These are phyloP conservation scores for Macrotus californicus DNA, from an alignment of 2,113 vertebrate genomes.

Conservation along the genomic window DNA sequence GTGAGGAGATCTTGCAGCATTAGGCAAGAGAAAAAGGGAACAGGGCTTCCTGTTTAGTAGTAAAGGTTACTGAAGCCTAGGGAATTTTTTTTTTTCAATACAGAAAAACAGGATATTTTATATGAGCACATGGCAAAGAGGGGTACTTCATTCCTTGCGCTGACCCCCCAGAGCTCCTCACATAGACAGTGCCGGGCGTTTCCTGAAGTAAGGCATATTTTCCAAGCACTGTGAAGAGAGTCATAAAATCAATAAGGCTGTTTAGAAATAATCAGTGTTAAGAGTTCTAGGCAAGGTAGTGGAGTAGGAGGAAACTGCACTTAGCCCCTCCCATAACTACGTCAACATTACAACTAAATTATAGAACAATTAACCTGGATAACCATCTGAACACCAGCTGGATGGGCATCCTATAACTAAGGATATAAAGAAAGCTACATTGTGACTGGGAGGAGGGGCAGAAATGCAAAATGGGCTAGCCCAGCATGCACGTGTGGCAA, in stretches of 20 bases:
- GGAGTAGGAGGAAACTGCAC: not conserved
- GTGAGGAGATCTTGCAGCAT: not conserved
- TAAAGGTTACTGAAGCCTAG: not conserved
- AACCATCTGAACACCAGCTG: too few species aligned
- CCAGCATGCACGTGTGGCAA: too few species aligned
- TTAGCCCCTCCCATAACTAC: not conserved
- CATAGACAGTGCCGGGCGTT: not conserved
- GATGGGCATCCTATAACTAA: too few species aligned
- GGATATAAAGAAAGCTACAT: too few species aligned
- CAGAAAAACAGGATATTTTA: not conserved
- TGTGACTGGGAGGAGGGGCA: too few species aligned
- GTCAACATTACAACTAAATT: not conserved
- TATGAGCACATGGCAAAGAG: not conserved
- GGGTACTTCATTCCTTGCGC: not conserved
- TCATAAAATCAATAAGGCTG: not conserved
- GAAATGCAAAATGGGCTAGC: too few species aligned
- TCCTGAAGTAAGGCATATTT: not conserved
- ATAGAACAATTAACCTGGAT: too few species aligned
- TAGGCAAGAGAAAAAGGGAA: not conserved
- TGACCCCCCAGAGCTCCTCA: fast-evolving
- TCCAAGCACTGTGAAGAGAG: not conserved
- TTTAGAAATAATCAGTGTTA: not conserved
- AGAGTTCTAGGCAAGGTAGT: not conserved
- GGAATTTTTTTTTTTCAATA: not conserved
- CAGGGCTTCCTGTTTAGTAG: not conserved